Evolutionary conservation across 2,797 vertebrate genomes (phyloP).

Genomic region (Heterohyrax brucei): DNA sequence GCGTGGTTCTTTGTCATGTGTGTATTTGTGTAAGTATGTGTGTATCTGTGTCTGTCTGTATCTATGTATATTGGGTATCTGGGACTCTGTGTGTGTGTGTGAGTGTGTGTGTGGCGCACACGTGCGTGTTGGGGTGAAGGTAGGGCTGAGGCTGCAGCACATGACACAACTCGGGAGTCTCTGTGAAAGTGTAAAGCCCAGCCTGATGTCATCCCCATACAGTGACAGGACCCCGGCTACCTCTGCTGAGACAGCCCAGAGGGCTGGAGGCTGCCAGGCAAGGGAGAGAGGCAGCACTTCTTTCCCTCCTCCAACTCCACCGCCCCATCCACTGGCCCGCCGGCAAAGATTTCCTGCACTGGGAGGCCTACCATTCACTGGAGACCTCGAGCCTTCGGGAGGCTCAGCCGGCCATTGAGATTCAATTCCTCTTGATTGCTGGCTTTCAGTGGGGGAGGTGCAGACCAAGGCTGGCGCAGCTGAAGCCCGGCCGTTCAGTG

Average conservation of each 20-base stretch:
- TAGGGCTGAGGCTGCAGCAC: not conserved
- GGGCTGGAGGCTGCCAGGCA: not conserved
- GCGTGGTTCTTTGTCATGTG: no score
- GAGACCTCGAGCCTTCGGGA: slow-evolving; percentile 51
- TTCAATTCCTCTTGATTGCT: slow-evolving; percentile 54
- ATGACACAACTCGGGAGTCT: rapidly evolving
- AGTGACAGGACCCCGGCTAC: not conserved
- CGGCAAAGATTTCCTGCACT: slow-evolving; percentile 53
- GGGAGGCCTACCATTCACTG: slow-evolving; percentile 1
- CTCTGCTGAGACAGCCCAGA: not conserved
- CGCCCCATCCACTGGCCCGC: not conserved
- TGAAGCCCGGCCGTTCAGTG: not conserved
- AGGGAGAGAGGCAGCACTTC: rapidly evolving
- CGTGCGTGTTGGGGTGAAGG: not conserved
- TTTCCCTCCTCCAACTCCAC: not conserved
- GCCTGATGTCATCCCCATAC: not conserved
- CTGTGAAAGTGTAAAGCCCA: rapidly evolving
- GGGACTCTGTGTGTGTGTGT: not conserved
- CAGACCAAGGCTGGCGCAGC: not conserved
- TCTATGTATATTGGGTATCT: no score
- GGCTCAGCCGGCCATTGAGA: slow-evolving; percentile 15
- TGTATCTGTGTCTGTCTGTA: no score
- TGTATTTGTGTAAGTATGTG: not conserved
- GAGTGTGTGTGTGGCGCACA: no score
- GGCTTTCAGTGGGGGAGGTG: slow-evolving; percentile 67